Evolutionary conservation across 2,797 vertebrate species (phyloP).

Genomic region (Limnodromus scolopaceus): DNA sequence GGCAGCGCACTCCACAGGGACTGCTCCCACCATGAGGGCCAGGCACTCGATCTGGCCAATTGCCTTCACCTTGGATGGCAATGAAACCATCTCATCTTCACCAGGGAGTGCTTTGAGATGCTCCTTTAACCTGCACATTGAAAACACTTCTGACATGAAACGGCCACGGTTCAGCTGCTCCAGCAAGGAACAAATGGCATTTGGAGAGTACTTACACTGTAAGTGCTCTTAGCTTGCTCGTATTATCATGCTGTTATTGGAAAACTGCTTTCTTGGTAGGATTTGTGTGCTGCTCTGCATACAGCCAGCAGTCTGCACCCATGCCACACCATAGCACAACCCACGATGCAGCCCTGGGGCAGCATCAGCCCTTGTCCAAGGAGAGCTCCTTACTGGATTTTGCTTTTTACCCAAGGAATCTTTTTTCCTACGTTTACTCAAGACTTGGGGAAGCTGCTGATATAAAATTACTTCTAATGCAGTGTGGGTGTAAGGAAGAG

Average conservation of each 20-base stretch:
- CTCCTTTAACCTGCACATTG: conserved; percentile 80
- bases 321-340: accelerated
- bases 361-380: not conserved
- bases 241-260: accelerated
- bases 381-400: not conserved
- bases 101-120: conserved; percentile 78
- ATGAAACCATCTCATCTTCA: conserved; percentile 69
- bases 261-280: not conserved
- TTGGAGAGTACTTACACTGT: not conserved
- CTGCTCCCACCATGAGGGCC: conserved; percentile 77
- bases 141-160: not conserved
- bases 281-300: not conserved
- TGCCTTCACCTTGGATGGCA: conserved; percentile 71
- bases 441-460: not conserved
- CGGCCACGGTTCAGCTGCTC: accelerated
- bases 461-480: not conserved
- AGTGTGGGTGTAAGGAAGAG: not conserved
- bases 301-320: not conserved
- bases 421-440: not conserved
- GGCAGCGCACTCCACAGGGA: conserved; percentile 80
- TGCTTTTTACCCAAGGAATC: not conserved
- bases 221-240: not conserved
- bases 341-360: accelerated
- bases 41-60: conserved; percentile 81
- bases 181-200: not conserved